Conservation (phyloP, 2,113 vertebrate species). For the Myotis lucifugus region DNA sequence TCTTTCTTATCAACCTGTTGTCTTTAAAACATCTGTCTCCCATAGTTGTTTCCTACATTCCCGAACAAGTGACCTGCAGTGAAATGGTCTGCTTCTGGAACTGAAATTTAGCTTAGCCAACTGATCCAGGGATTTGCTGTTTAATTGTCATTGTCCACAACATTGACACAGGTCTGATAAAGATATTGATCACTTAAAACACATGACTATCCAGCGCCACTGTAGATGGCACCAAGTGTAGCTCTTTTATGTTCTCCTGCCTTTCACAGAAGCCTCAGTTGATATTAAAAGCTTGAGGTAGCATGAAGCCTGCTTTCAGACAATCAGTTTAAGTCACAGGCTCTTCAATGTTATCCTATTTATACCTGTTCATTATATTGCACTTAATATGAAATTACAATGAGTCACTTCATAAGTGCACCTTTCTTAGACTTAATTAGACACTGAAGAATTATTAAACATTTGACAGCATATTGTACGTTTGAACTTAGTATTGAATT, state of each 20-base stretch:
- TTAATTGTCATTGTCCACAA: constrained; percentile 57
- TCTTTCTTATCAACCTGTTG: neutral
- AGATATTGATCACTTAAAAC: constrained; percentile 57
- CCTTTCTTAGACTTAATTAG: constrained; percentile 74
- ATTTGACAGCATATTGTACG: constrained; percentile 65
- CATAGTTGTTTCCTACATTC: neutral
- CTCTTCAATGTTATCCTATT: constrained; percentile 66
- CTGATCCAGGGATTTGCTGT: constrained; percentile 42
- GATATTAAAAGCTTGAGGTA: constrained; percentile 52
- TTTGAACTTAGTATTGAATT: constrained; percentile 70
- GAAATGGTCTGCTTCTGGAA: constrained; percentile 31
- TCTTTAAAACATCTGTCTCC: neutral
- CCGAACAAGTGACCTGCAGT: neutral
- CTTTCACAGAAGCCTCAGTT: constrained; percentile 18
- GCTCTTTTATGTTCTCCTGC: constrained; percentile 1
- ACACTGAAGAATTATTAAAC: constrained; percentile 72
- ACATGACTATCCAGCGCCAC: constrained; percentile 22
- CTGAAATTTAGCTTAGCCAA: constrained; percentile 51
- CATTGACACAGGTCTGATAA: constrained; percentile 60
- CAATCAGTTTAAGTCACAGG: constrained; percentile 62
- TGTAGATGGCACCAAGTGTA: neutral
- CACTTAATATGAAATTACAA: constrained; percentile 73
- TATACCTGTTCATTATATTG: constrained; percentile 69
- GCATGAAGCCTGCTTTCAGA: constrained; percentile 59
- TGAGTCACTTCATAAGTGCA: constrained; percentile 58